Conservation (phyloP, 2,888 invertebrate species). For the Lordiphosa fenestrarum region DNA sequence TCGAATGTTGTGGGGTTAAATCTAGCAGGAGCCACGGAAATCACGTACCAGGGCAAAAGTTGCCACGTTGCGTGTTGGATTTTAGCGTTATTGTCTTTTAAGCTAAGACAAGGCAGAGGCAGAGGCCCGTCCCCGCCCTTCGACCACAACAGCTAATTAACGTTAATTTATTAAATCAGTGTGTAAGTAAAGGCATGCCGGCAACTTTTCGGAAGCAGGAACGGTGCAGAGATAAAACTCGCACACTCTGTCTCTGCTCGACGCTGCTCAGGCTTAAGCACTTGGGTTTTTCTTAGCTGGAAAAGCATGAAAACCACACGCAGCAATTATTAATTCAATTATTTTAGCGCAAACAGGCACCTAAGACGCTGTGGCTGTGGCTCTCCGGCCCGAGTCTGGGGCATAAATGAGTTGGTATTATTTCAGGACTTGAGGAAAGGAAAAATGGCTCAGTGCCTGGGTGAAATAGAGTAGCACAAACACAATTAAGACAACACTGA, state of each 20-base stretch:
- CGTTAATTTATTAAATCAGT: conserved; percentile 79
- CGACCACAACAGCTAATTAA: conserved; percentile 77
- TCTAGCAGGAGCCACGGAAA: conserved; percentile 69
- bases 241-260: conserved; percentile 54
- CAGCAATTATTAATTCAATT: conserved; percentile 80
- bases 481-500: conserved; percentile 61
- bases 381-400: conserved; percentile 28
- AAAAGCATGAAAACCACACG: conserved; percentile 79
- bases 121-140: conserved; percentile 6
- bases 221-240: conserved; percentile 63
- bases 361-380: conserved; percentile 43
- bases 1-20: conserved; percentile 55
- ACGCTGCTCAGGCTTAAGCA: conserved; percentile 35
- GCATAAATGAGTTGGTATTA: conserved; percentile 64
- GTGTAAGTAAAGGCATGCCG: conserved; percentile 71
- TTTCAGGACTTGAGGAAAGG: conserved; percentile 32
- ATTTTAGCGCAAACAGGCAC: conserved; percentile 77
- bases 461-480: conserved; percentile 72
- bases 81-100: conserved; percentile 63
- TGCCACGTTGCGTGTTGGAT: conserved; percentile 62
- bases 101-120: conserved; percentile 47
- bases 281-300: conserved; percentile 68
- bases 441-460: conserved; percentile 42
- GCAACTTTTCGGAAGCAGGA: conserved; percentile 21
- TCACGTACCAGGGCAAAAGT: conserved; percentile 74